Conservation (phyloP, 2,797 vertebrate species). For the Clarias laeviceps region DNA sequence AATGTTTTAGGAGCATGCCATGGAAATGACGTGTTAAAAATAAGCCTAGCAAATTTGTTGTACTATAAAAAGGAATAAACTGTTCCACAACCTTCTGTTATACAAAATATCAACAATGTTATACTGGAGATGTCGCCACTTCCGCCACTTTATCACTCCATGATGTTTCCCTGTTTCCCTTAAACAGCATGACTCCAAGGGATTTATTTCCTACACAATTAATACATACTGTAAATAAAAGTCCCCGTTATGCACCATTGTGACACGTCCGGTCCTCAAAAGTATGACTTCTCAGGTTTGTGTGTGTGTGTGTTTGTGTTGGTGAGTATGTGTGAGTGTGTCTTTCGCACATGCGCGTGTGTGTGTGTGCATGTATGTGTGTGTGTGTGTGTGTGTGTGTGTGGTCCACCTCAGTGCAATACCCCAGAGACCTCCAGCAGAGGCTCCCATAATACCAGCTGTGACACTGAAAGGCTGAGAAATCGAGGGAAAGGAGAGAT, state of each 20-base stretch:
- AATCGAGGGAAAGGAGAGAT: neutral
- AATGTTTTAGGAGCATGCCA: neutral
- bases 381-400: slow-evolving; percentile 15
- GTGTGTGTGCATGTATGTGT: neutral
- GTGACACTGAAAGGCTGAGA: slow-evolving; percentile 47
- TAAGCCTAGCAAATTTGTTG: too few species aligned
- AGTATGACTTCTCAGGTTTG: neutral
- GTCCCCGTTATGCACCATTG: neutral
- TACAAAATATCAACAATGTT: neutral
- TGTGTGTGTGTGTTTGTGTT: neutral
- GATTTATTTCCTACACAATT: neutral
- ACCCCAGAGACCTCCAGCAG: slow-evolving; percentile 77
- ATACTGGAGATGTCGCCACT: neutral
- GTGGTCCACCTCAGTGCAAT: slow-evolving; percentile 62
- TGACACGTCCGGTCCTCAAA: neutral
- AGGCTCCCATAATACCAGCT: slow-evolving; percentile 76
- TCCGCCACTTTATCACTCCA: neutral
- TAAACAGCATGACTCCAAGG: neutral
- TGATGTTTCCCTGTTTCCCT: neutral
- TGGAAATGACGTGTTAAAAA: neutral
- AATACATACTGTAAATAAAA: neutral
- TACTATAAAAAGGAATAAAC: neutral
- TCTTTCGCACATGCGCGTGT: neutral
- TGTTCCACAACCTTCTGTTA: neutral
- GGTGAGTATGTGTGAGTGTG: slow-evolving; percentile 18